A percentile compares a stretch with the other conserved stretches of the same genome.
Conservation (phyloP, 2,113 vertebrate species). For the Siniperca chuatsi region DNA sequence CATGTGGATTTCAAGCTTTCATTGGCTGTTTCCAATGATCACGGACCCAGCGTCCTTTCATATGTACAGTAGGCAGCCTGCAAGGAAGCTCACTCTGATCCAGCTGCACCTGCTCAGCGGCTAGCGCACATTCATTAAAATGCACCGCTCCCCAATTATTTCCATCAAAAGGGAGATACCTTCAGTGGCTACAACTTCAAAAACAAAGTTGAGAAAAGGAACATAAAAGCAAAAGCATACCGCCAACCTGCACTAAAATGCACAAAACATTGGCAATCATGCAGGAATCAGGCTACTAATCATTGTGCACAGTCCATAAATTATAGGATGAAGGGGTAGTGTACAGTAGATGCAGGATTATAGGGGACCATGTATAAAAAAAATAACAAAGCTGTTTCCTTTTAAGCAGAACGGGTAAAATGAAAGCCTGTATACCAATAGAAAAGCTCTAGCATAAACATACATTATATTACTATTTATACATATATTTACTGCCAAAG, state of each 20-base stretch:
- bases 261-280: neutral
- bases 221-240: slow-evolving; percentile 25
- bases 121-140: slow-evolving; percentile 56
- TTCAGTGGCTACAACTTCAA: slow-evolving; percentile 48
- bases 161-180: slow-evolving; percentile 62
- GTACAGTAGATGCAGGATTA: slow-evolving; percentile 2
- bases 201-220: slow-evolving; percentile 29
- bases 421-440: slow-evolving; percentile 10
- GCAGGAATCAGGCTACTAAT: slow-evolving; percentile 47
- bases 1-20: slow-evolving; percentile 38
- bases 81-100: slow-evolving; percentile 55
- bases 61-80: slow-evolving; percentile 49
- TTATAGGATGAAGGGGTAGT: slow-evolving; percentile 15
- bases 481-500: neutral
- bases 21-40: slow-evolving; percentile 19
- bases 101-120: slow-evolving; percentile 44
- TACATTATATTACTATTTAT: neutral
- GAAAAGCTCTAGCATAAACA: neutral
- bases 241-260: slow-evolving; percentile 1
- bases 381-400: slow-evolving; percentile 7
- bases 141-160: slow-evolving; percentile 63
- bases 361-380: neutral
- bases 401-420: slow-evolving; percentile 30
- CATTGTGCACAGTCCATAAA: neutral
- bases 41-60: slow-evolving; percentile 34